Conservation (phyloP, 1,140 invertebrate genomes). For the Drosophila novamexicana region DNA sequence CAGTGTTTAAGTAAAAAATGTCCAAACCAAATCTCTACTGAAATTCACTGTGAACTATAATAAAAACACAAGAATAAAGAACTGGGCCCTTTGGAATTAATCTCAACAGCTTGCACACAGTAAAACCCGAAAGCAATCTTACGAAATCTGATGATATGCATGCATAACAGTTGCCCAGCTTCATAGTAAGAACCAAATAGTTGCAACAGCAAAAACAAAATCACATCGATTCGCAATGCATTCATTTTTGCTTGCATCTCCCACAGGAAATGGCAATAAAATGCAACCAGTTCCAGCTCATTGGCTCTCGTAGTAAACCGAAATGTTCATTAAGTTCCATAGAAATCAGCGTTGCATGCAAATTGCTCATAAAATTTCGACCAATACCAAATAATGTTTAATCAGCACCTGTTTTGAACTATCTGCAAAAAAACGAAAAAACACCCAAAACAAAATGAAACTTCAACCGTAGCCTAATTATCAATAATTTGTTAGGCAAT, state of each 20-base stretch:
- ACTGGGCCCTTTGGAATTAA: no score
- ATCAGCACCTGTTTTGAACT: conserved; percentile 6
- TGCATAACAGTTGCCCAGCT: no score
- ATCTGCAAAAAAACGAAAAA: conserved; percentile 6
- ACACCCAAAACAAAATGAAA: not conserved
- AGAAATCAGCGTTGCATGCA: conserved; percentile 27
- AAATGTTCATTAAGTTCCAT: conserved; percentile 2
- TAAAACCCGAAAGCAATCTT: no score
- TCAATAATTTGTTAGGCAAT: conserved; percentile 56
- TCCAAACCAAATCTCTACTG: no score
- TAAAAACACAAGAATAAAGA: no score
- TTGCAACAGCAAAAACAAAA: not conserved
- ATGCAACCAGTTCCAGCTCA: not conserved
- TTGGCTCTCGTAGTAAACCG: conserved; percentile 1
- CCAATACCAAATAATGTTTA: conserved; percentile 7
- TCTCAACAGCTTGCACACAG: no score
- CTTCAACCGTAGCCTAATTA: conserved; percentile 36
- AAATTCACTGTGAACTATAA: no score
- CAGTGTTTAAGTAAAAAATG: no score
- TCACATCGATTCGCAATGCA: not conserved
- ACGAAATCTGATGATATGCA: no score
- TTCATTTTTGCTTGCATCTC: not conserved
- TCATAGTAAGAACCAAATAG: not conserved
- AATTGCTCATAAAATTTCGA: conserved; percentile 43
- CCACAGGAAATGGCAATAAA: conserved; percentile 1